Evolutionary conservation across 2,797 vertebrate genomes (phyloP).

Genomic region (Stomatorhinus walkeri): DNA sequence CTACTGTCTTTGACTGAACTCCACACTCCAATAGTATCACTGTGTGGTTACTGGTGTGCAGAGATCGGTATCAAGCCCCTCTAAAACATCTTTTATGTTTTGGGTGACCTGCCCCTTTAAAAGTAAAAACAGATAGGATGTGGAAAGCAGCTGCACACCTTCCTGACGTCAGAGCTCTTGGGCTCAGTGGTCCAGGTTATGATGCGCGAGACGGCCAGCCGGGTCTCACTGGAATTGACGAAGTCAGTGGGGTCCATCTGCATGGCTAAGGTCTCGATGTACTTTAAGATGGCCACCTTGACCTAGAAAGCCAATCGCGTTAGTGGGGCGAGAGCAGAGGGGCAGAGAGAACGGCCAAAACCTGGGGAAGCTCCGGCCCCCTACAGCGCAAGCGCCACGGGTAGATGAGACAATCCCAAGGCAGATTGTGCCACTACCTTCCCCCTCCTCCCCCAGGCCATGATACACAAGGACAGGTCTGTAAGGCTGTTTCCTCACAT

Average conservation of each 20-base stretch:
- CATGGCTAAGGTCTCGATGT: conserved; percentile 87
- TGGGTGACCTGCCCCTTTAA: background rate
- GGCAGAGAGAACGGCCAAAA: background rate
- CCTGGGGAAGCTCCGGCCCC: background rate
- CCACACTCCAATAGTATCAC: background rate
- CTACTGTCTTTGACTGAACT: background rate
- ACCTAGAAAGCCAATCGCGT: conserved; percentile 61
- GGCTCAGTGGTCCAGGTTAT: conserved; percentile 97
- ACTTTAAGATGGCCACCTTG: conserved; percentile 91
- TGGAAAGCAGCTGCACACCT: conserved; percentile 56
- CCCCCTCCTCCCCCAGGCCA: background rate
- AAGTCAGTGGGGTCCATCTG: conserved; percentile 96
- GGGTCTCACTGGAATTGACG: conserved; percentile 92
- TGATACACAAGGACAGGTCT: background rate
- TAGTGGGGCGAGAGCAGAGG: background rate
- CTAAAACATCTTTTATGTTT: background rate
- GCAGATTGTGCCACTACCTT: background rate
- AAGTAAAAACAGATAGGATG: background rate
- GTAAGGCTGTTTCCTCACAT: background rate
- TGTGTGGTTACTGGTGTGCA: background rate
- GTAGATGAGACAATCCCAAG: background rate
- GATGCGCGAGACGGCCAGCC: conserved; percentile 88
- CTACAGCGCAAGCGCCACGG: background rate
- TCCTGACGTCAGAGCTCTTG: conserved; percentile 94
- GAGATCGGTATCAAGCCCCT: background rate